These are phyloP conservation scores for Pseudotriccus pelzelni DNA, from an alignment of 2,797 vertebrate species.

Conservation along the genomic window DNA sequence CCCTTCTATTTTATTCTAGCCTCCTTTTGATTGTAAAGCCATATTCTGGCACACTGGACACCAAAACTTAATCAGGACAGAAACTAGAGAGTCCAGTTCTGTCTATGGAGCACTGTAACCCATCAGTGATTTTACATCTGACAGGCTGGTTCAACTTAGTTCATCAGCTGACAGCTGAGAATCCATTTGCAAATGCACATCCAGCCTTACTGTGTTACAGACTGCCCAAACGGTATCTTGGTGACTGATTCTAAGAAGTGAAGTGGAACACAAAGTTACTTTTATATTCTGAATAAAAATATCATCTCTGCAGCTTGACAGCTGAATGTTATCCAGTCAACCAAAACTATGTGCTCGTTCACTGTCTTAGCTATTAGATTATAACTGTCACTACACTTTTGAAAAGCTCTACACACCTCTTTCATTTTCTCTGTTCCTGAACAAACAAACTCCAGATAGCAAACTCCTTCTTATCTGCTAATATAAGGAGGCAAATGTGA, in stretches of 20 bases:
- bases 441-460: neutral
- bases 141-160: neutral
- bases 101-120: neutral
- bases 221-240: neutral
- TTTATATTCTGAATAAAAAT: constrained; percentile 15
- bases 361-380: neutral
- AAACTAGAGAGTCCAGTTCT: neutral
- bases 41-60: neutral
- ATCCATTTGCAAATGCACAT: neutral
- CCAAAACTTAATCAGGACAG: neutral
- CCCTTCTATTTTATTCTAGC: neutral
- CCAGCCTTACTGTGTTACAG: neutral
- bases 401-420: neutral
- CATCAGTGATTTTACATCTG: neutral
- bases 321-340: neutral
- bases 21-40: neutral
- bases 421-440: neutral
- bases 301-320: neutral
- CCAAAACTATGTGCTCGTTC: neutral
- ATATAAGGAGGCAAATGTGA: neutral
- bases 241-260: neutral
- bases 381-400: neutral
- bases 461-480: neutral
- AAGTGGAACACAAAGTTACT: neutral
- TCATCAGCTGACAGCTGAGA: neutral